Percentiles rank a stretch among this genome's conserved stretches.
Evolutionary conservation across 2,797 vertebrate species (phyloP).

Genomic region (Miichthys miiuy): DNA sequence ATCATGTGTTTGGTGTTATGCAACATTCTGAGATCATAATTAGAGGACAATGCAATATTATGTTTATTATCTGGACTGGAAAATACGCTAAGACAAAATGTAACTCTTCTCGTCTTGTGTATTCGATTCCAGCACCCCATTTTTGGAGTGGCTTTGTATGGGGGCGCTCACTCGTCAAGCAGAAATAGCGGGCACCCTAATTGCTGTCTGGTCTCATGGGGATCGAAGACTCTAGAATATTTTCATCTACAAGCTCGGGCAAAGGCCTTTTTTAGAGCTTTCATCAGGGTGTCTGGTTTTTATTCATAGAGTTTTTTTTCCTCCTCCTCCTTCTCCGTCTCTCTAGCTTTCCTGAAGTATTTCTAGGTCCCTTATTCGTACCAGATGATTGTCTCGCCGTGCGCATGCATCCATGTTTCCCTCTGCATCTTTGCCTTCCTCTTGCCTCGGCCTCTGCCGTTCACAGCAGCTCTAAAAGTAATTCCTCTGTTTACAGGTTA

Average conservation of each 20-base stretch:
- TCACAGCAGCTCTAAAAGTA: slow-evolving; percentile 45
- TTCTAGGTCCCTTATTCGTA: slow-evolving; percentile 69
- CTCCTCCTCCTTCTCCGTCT: slow-evolving; percentile 15
- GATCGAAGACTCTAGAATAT: slow-evolving; percentile 47
- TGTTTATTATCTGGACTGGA: slow-evolving; percentile 82
- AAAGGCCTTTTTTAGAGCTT: slow-evolving; percentile 49
- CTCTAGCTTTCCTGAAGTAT: slow-evolving; percentile 51
- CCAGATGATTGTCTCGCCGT: slow-evolving; percentile 76
- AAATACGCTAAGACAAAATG: slow-evolving; percentile 78
- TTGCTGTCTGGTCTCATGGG: slow-evolving; percentile 74
- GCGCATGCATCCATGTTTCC: slow-evolving; percentile 45
- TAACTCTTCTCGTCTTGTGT: slow-evolving; percentile 61
- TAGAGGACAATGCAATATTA: slow-evolving; percentile 81
- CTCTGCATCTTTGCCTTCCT: slow-evolving; percentile 20
- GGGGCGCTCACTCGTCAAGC: slow-evolving; percentile 64
- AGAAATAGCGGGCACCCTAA: slow-evolving; percentile 73
- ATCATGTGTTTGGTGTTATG: slow-evolving; percentile 65
- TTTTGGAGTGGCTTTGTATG: slow-evolving; percentile 67
- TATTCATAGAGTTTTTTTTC: slow-evolving; percentile 53
- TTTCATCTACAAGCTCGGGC: slow-evolving; percentile 52
- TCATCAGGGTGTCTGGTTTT: slow-evolving; percentile 65
- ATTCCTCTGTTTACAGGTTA: slow-evolving; percentile 72
- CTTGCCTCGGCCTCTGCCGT: slow-evolving; percentile 24
- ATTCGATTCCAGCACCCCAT: slow-evolving; percentile 65
- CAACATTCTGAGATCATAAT: slow-evolving; percentile 79